A percentile compares a stretch with the other conserved stretches of the same genome.
phyloP scores from a whole-genome alignment of 2,888 invertebrate genomes.

The Strigamia maritima region DNA sequence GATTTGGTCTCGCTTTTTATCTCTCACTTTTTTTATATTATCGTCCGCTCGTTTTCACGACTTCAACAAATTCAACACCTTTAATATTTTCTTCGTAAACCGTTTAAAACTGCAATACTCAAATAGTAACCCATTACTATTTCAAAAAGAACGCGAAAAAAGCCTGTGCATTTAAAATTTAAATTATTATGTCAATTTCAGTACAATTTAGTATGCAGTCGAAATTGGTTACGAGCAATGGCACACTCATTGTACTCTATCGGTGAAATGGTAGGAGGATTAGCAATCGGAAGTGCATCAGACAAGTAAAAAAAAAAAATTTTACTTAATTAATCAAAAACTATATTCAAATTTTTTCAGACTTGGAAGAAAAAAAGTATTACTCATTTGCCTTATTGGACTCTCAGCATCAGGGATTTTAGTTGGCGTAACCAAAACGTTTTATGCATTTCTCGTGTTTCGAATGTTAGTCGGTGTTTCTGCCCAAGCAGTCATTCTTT shows the following conservation, averaged over 20 bases:
- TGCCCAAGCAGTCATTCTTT: slow-evolving; percentile 26
- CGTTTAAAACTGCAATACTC: no score
- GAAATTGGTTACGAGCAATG: slow-evolving; percentile 62
- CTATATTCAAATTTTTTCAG: slow-evolving; percentile 48
- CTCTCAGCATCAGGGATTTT: slow-evolving; percentile 66
- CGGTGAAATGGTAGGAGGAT: slow-evolving; percentile 69
- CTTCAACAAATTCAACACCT: no score
- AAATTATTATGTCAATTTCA: no score
- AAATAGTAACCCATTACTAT: no score
- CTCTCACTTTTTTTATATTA: no score
- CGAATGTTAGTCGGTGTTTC: slow-evolving; percentile 63
- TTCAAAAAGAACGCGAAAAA: no score
- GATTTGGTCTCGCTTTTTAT: no score
- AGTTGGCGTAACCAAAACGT: slow-evolving; percentile 64
- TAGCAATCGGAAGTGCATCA: slow-evolving; percentile 60
- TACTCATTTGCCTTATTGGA: slow-evolving; percentile 67
- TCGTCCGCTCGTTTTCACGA: no score
- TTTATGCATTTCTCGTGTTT: slow-evolving; percentile 64
- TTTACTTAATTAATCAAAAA: not conserved
- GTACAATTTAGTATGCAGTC: slow-evolving; percentile 62
- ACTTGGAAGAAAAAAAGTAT: slow-evolving; percentile 68
- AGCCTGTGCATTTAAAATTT: no score
- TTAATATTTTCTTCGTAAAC: no score
- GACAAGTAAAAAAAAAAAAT: slow-evolving; percentile 38
- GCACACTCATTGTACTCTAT: slow-evolving; percentile 69